Evolutionary conservation across 1,140 invertebrate species (phyloP).

Genomic region (Heterodera carotae): DNA sequence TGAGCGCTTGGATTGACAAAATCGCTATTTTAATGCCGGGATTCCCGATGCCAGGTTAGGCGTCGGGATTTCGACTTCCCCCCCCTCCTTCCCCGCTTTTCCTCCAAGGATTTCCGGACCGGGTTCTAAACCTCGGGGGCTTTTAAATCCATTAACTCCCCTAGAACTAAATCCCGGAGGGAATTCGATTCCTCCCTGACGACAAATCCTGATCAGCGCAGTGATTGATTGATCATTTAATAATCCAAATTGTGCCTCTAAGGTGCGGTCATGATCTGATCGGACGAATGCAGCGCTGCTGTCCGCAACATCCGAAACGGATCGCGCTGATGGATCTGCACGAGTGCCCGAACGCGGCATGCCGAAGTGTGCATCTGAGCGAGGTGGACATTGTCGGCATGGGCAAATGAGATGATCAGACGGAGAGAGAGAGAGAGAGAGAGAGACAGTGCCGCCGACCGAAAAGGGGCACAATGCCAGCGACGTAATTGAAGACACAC

Average conservation of each 20-base stretch:
- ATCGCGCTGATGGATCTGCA: conserved; percentile 42
- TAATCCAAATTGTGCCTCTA: conserved; percentile 9
- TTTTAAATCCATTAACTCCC: too few relatives aligned
- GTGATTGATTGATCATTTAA: background rate
- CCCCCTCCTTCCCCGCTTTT: background rate
- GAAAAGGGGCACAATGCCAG: too few relatives aligned
- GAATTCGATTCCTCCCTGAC: background rate
- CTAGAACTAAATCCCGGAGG: too few relatives aligned
- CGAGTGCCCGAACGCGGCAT: conserved; percentile 41
- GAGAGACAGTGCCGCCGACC: too few relatives aligned
- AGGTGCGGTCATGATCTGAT: conserved; percentile 41
- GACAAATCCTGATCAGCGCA: background rate
- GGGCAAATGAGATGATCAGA: background rate
- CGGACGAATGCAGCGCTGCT: conserved; percentile 40
- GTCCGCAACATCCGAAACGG: conserved; percentile 36
- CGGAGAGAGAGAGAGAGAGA: background rate
- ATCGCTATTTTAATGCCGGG: background rate
- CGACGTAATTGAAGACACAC: too few relatives aligned
- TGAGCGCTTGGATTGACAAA: conserved; percentile 1
- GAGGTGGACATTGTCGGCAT: conserved; percentile 29
- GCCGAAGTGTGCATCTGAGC: conserved; percentile 41
- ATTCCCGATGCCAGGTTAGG: background rate
- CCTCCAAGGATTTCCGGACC: too few relatives aligned
- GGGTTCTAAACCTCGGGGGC: too few relatives aligned
- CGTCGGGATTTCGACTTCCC: background rate